Base-by-base conservation (phyloP, 2,888 invertebrate genomes). In the Apotomis turbidana region DNA sequence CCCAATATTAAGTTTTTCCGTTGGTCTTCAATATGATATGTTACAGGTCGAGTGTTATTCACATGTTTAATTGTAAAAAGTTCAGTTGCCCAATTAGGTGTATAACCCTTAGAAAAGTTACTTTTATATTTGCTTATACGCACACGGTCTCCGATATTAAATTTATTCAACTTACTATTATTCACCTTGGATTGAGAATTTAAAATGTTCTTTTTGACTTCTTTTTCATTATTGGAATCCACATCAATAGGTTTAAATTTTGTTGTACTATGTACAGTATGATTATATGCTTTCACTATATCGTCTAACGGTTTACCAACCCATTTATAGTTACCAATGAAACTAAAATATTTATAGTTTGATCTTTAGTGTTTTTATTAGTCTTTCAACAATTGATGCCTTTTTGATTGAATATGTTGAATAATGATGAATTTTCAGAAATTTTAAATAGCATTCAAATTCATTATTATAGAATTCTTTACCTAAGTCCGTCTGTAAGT, bases 31-130 rank as follows among this genome's bases (percentile, higher is more conserved):
- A 85, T 73, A 68, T 80, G 72, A 75, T 83, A 83, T 41, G 81
- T 81, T 46, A 74, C 68, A 9, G 83, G 83, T 63, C 77, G 74
- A 41, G 81, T 83, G 58, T 77, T 67, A 58, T 79, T 73, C 15
- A 82, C 70, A 74, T 76, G 74, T 41, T 67, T 71, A 54, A 83
- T 78, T 70, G 76, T 76, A 74, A 84, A 83, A 62, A 83, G 74
- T 76, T 83, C 83, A 10, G 78, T 78, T n/a, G 81, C 78, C 81
- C 83, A 84, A 70, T 81, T 80, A 0, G 81, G 80, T 54, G 80
- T 82, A 74, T 79, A 83, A 3, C 81, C 80, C 68, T 81, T 81
- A 6, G 74, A 74, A 74, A 82, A 41, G 5, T 6, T 6, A 6
- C 41, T 41, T 41, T 41, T 41, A 41, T 58, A 58, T 38, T 58